phyloP scores from a whole-genome alignment of 1,140 invertebrate genomes.

The Leucophenga varia region DNA sequence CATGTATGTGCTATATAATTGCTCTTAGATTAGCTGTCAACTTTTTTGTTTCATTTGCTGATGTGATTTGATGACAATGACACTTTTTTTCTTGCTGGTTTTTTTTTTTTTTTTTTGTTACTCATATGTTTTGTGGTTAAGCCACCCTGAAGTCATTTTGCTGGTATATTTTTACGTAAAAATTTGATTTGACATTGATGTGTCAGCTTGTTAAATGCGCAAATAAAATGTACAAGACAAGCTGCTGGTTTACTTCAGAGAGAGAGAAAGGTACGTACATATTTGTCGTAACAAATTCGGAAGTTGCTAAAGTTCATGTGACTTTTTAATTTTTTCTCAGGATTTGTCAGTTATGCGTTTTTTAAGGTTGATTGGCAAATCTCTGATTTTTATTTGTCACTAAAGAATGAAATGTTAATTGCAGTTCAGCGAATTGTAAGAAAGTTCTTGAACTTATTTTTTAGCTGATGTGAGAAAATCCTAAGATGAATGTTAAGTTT shows the following conservation, averaged over 20 bases:
- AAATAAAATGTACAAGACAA: slow-evolving; percentile 38
- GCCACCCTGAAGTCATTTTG: background rate
- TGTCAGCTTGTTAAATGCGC: slow-evolving; percentile 56
- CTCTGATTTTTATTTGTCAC: no score
- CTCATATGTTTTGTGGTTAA: background rate
- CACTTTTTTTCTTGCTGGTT: no score
- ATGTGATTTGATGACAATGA: slow-evolving; percentile 34
- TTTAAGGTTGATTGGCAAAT: slow-evolving; percentile 13
- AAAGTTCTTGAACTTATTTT: background rate
- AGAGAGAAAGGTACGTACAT: no score
- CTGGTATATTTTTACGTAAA: background rate
- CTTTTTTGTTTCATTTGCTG: slow-evolving; percentile 23
- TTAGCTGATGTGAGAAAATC: background rate
- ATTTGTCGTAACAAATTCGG: no score
- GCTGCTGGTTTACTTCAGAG: slow-evolving; percentile 25
- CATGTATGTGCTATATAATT: slow-evolving; percentile 39
- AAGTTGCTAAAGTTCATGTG: slow-evolving; percentile 4
- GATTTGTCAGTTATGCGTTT: slow-evolving; percentile 35
- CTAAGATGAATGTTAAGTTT: no score
- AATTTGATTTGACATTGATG: slow-evolving; percentile 54
- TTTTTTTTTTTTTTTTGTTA: no score
- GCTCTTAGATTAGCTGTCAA: slow-evolving; percentile 54
- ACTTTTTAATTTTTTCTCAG: slow-evolving; percentile 30
- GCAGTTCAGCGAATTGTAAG: slow-evolving; percentile 16
- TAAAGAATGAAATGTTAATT: slow-evolving; percentile 34